Conservation (phyloP, 2,888 invertebrate species). For the Itoplectis maculator region DNA sequence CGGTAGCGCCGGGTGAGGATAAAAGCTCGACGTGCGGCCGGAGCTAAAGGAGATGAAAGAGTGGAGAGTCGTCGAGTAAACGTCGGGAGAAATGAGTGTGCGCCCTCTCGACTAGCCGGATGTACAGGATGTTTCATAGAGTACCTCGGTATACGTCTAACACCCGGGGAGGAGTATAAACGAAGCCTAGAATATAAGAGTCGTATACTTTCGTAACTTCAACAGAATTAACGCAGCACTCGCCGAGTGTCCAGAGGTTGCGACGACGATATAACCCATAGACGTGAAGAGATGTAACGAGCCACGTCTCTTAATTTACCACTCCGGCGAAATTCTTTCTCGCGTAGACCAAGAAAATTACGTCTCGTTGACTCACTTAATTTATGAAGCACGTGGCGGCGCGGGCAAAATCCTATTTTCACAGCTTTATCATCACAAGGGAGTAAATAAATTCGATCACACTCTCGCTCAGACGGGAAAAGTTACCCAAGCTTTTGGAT, state of each 20-base stretch:
- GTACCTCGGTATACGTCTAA: constrained; percentile 18
- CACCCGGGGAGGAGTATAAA: constrained; percentile 41
- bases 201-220: constrained; percentile 43
- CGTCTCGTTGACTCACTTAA: not conserved
- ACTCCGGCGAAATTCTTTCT: constrained; percentile 20
- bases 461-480: not conserved
- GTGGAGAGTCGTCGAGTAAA: constrained; percentile 69
- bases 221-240: constrained; percentile 52
- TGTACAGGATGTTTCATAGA: constrained; percentile 66
- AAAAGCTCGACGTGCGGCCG: constrained; percentile 61
- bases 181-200: constrained; percentile 35
- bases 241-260: constrained; percentile 12
- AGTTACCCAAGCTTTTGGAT: not conserved
- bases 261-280: constrained; percentile 19
- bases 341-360: not conserved
- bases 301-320: constrained; percentile 36
- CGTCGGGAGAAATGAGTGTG: constrained; percentile 66
- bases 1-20: constrained; percentile 50
- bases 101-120: constrained; percentile 51
- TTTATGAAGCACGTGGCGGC: not conserved
- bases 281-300: constrained; percentile 31
- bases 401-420: not conserved
- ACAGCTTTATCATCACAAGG: not conserved
- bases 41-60: constrained; percentile 65
- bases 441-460: not conserved